Base-by-base conservation (phyloP, 2,888 invertebrate genomes). In the Epinotia brunnichana region DNA sequence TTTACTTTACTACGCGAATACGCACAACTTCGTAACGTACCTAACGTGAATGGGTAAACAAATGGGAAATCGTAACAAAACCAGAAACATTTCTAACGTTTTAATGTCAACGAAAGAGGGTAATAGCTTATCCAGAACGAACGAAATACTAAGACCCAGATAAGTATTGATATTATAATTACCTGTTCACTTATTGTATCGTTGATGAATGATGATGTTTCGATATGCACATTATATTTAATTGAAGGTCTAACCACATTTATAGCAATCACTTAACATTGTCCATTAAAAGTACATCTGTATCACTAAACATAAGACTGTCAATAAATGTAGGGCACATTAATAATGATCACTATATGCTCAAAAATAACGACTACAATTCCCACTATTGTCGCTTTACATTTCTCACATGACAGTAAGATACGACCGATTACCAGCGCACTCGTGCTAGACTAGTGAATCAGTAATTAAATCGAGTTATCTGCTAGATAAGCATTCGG, bases 401-500 rank as follows among this genome's bases (percentile, higher is more conserved):
- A 15, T 4, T 48, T 48, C 48, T n/a, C 48, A 48, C 48, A 48
- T 48, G 48, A n/a, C n/a, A 44, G 1, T 7, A n/a, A 48, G 21
- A 61, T 41, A 51, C 64, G 11, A 9, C 17, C 51, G 63, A 63
- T 63, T 15, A 21, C 39, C 64, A 39, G 15, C 10, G 53, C 15
- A 15, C 19, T 54, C 11, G 39, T 9, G 39, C 39, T 21, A 64
- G 53, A 64, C 53, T 35, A 35, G 35, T 7, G 35, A 35, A 35
- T 9, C 39, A 53, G 53, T 19, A 71, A 66, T 66, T 53, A 19
- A 39, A 51, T 13, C 48, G 35, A 35, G n/a, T 35, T 71, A 71
- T 71, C 70, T 53, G 41, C 17, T 15, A 60, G 70, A 71, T 71
- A 71, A 24, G 74, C 68, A 74, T 39, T 76, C 35, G 54, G 51